Conservation (phyloP, 2,888 invertebrate genomes). For the Pandemis cinnamomeana region DNA sequence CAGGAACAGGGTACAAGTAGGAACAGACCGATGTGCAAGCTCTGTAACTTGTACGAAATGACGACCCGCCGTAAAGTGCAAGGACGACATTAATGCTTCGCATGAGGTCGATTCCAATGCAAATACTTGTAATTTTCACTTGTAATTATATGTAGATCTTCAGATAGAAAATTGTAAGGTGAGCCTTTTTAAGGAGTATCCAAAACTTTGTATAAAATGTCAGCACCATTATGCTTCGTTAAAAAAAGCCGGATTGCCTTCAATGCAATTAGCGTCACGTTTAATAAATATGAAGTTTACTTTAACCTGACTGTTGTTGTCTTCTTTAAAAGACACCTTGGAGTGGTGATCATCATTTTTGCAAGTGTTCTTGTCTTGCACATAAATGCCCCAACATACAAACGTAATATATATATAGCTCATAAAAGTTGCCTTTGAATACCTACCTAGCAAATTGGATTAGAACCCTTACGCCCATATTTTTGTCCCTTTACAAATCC, state of each 20-base stretch:
- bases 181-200: constrained; percentile 2
- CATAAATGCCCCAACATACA: too few species aligned
- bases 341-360: too few species aligned
- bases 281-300: not conserved
- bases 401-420: too few species aligned
- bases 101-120: constrained; percentile 55
- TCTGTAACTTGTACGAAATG: constrained; percentile 47
- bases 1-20: constrained; percentile 11
- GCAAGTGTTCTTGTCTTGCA: too few species aligned
- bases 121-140: constrained; percentile 46
- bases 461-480: too few species aligned
- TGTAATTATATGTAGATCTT: constrained; percentile 37
- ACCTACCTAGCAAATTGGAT: too few species aligned
- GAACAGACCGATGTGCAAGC: constrained; percentile 18
- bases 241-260: constrained; percentile 6
- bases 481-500: too few species aligned
- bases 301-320: not conserved
- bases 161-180: constrained; percentile 30
- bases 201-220: constrained; percentile 15
- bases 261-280: constrained; percentile 11
- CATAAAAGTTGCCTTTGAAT: too few species aligned
- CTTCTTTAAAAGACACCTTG: not conserved
- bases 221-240: constrained; percentile 12
- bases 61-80: constrained; percentile 61
- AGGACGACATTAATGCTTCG: constrained; percentile 68